phyloP scores from a whole-genome alignment of 2,113 vertebrate species.

The Eupsittula cactorum region DNA sequence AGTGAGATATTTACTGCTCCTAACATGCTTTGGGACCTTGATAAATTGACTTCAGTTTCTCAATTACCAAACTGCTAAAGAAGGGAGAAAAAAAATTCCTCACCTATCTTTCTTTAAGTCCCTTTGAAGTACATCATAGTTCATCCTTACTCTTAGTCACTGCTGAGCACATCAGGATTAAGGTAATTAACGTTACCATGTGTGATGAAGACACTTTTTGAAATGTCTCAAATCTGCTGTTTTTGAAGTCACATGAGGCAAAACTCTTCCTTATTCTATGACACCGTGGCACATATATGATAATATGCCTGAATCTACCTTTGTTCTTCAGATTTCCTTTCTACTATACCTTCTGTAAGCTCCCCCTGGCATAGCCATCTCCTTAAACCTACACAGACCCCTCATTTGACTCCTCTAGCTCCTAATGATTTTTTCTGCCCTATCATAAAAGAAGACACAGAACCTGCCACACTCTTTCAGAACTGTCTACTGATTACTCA shows the following conservation, averaged over 20 bases:
- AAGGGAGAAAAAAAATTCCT: not conserved
- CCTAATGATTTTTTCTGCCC: not conserved
- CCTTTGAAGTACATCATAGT: slow-evolving; percentile 33
- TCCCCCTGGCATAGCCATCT: not conserved
- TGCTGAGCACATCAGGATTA: not conserved
- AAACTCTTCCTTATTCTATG: not conserved
- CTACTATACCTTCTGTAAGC: not conserved
- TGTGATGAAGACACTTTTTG: not conserved
- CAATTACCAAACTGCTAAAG: slow-evolving; percentile 24
- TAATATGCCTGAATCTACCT: not conserved
- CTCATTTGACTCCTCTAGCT: not conserved
- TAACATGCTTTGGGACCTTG: not conserved
- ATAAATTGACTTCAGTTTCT: slow-evolving; percentile 2
- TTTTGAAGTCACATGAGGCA: not conserved
- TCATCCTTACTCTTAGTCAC: slow-evolving; percentile 3
- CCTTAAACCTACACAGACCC: not conserved
- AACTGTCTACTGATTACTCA: not conserved
- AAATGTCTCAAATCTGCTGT: not conserved
- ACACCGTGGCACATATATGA: not conserved
- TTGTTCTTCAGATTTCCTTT: not conserved
- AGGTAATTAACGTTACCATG: slow-evolving; percentile 33
- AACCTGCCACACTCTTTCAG: not conserved
- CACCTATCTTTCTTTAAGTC: not conserved
- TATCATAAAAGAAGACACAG: not conserved
- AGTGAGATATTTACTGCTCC: not conserved